Percentiles rank a stretch among this genome's conserved stretches.
These are phyloP conservation scores for Tetropium fuscum DNA, from an alignment of 2,888 invertebrate genomes.

Conservation along the genomic window DNA sequence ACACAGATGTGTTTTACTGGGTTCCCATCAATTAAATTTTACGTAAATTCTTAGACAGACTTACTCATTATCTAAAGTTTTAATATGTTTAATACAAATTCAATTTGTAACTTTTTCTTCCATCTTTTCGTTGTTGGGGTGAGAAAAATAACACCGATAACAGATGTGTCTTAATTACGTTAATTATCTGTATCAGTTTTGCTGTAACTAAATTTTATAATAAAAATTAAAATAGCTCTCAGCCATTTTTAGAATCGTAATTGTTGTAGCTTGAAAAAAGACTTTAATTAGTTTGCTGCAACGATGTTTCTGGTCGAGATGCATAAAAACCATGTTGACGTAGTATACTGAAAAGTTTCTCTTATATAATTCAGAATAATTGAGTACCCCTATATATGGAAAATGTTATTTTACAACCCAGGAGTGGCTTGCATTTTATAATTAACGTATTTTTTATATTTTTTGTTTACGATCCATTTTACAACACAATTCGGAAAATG, in stretches of 20 bases:
- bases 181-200: neutral
- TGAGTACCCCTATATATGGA: neutral
- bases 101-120: too few species aligned
- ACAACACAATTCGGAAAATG: neutral
- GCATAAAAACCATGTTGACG: slow-evolving; percentile 4
- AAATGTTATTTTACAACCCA: slow-evolving; percentile 1
- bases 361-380: slow-evolving; percentile 10
- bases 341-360: slow-evolving; percentile 1
- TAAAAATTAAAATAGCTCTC: neutral
- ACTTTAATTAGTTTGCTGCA: neutral
- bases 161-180: too few species aligned
- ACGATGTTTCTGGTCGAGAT: neutral
- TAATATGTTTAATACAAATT: too few species aligned
- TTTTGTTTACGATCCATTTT: neutral
- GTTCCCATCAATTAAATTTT: too few species aligned
- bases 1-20: too few species aligned
- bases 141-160: too few species aligned
- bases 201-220: neutral
- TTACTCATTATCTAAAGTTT: too few species aligned
- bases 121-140: too few species aligned
- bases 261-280: neutral
- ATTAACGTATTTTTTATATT: neutral
- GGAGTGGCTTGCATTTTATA: neutral
- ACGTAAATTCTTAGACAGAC: too few species aligned
- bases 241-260: neutral